These are phyloP conservation scores for Acronicta alni DNA, from an alignment of 2,888 invertebrate genomes.

Conservation along the genomic window DNA sequence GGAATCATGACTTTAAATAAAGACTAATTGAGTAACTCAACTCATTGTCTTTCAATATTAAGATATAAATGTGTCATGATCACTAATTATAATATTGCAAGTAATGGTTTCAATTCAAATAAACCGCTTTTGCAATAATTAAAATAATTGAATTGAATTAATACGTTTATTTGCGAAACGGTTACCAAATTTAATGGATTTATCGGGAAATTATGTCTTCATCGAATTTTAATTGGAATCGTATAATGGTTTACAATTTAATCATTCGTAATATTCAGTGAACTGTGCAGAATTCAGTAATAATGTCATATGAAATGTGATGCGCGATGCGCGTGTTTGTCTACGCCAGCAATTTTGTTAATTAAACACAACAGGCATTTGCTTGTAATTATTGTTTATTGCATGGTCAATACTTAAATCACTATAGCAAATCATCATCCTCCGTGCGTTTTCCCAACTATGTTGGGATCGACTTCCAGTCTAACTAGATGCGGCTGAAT, in stretches of 20 bases:
- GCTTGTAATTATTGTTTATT: constrained; percentile 17
- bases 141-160: constrained; percentile 42
- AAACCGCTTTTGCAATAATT: constrained; percentile 30
- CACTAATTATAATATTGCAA: constrained; percentile 2
- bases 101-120: constrained; percentile 42
- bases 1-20: too few species aligned
- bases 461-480: too few species aligned
- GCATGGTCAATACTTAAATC: constrained; percentile 10
- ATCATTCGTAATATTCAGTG: constrained; percentile 63
- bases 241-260: constrained; percentile 62
- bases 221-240: constrained; percentile 72
- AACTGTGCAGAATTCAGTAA: constrained; percentile 63
- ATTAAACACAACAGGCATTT: constrained; percentile 55
- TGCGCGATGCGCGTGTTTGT: constrained; percentile 52
- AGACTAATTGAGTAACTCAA: too few species aligned
- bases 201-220: constrained; percentile 69
- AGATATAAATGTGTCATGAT: constrained; percentile 3
- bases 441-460: too few species aligned
- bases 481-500: too few species aligned
- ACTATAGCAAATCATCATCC: background rate
- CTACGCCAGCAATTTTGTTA: constrained; percentile 55
- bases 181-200: constrained; percentile 63
- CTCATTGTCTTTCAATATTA: background rate
- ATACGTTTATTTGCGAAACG: constrained; percentile 57
- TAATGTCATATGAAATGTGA: constrained; percentile 54